Conservation (phyloP, 2,113 vertebrate species). For the Martes martes region DNA sequence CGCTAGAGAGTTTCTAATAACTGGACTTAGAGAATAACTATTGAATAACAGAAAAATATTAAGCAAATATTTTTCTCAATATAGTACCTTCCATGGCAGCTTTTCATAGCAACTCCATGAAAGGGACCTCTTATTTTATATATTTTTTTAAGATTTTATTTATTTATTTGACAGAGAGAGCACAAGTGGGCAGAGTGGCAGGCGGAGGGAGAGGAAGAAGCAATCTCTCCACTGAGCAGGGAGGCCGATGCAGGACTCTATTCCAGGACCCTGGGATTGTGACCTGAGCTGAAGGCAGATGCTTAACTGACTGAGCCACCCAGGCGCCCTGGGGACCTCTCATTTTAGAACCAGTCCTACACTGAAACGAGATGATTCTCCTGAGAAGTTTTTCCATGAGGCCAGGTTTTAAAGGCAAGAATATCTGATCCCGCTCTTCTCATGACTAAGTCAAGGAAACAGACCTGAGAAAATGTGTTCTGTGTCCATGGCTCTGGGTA, state of each 20-base stretch:
- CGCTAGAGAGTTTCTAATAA: slow-evolving; percentile 22
- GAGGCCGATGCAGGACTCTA: too few relatives aligned
- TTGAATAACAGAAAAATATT: slow-evolving; percentile 42
- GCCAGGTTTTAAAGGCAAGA: neutral
- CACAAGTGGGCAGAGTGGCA: too few relatives aligned
- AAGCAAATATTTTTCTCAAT: slow-evolving; percentile 35
- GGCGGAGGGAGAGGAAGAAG: too few relatives aligned
- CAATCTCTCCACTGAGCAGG: too few relatives aligned
- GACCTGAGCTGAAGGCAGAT: too few relatives aligned
- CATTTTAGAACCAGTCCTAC: slow-evolving; percentile 32
- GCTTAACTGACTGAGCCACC: too few relatives aligned
- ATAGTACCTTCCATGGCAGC: slow-evolving; percentile 25
- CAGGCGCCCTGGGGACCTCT: neutral
- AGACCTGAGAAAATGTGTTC: neutral
- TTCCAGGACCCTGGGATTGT: too few relatives aligned
- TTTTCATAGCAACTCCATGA: slow-evolving; percentile 48
- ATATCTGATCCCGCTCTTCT: neutral
- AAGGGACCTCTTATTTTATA: slow-evolving; percentile 31
- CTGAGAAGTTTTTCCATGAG: slow-evolving; percentile 30
- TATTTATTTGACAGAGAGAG: too few relatives aligned
- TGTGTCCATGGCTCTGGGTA: neutral
- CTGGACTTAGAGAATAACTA: neutral
- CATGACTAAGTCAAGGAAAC: neutral
- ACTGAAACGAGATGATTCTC: slow-evolving; percentile 40
- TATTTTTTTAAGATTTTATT: too few relatives aligned